Evolutionary conservation across 2,797 vertebrate genomes (phyloP).

Genomic region (Naso thynnoides): DNA sequence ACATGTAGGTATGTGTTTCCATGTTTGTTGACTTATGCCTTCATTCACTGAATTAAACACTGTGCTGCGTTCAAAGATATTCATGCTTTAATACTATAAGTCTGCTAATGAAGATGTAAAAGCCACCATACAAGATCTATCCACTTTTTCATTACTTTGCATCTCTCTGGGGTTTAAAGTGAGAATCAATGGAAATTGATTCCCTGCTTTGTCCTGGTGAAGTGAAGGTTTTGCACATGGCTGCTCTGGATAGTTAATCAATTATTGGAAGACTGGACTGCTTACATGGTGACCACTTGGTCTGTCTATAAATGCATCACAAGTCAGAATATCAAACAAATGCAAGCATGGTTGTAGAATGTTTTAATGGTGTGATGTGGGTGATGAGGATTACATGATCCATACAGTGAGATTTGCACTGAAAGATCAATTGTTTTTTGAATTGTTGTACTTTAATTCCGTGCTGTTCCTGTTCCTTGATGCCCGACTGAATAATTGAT

Average conservation of each 20-base stretch:
- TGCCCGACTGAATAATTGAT: constrained; percentile 20
- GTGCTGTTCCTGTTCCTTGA: not conserved
- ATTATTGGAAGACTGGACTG: constrained; percentile 12
- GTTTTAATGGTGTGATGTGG: not conserved
- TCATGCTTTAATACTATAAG: not conserved
- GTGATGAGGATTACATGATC: not conserved
- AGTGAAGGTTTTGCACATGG: constrained; percentile 29
- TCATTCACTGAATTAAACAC: not conserved
- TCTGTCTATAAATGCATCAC: constrained; percentile 7
- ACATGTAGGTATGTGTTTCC: not conserved
- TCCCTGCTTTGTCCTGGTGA: constrained; percentile 20
- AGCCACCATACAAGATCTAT: constrained; percentile 1
- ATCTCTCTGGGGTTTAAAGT: constrained; percentile 17
- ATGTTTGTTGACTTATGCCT: constrained; percentile 1
- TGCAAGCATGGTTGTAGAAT: not conserved
- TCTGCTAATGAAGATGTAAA: constrained; percentile 19
- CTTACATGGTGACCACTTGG: not conserved
- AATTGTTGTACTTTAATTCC: not conserved
- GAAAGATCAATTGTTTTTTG: not conserved
- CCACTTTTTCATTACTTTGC: constrained; percentile 42
- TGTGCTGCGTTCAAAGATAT: not conserved
- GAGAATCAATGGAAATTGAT: constrained; percentile 55
- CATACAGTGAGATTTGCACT: not conserved
- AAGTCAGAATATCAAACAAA: not conserved
- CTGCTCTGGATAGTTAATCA: constrained; percentile 37